phyloP scores from a whole-genome alignment of 2,113 vertebrate species.

The Leuciscus idus region DNA sequence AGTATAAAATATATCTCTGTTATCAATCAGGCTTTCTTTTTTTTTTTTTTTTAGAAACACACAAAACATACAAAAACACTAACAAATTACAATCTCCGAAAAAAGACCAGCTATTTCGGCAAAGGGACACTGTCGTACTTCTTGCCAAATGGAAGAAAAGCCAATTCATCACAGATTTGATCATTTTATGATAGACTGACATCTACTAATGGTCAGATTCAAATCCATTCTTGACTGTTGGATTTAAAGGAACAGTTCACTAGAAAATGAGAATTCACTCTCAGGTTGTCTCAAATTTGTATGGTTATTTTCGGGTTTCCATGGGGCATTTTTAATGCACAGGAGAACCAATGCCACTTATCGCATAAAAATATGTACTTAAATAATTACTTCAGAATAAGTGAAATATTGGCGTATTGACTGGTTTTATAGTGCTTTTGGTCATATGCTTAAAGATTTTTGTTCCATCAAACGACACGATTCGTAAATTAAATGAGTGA shows the following conservation, averaged over 20 bases:
- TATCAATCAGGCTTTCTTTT: slow-evolving; percentile 76
- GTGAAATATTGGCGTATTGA: no score
- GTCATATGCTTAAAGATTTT: neutral
- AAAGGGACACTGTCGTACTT: slow-evolving; percentile 62
- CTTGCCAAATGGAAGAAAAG: slow-evolving; percentile 56
- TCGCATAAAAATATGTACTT: no score
- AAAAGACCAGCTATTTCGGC: slow-evolving; percentile 95
- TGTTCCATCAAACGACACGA: neutral
- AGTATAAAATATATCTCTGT: slow-evolving; percentile 96
- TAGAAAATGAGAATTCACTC: neutral
- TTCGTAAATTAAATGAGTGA: slow-evolving; percentile 32
- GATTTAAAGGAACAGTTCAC: slow-evolving; percentile 8
- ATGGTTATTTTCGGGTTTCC: neutral
- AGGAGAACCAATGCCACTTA: no score
- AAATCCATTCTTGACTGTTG: neutral
- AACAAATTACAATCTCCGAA: slow-evolving; percentile 82
- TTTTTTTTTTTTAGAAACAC: slow-evolving; percentile 75
- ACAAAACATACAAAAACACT: slow-evolving; percentile 81
- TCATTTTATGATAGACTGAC: slow-evolving; percentile 24
- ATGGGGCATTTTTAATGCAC: neutral
- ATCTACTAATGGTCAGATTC: slow-evolving; percentile 17
- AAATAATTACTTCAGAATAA: no score
- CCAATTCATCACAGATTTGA: slow-evolving; percentile 57
- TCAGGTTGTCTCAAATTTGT: neutral
- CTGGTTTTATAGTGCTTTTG: neutral